Evolutionary conservation across 2,113 vertebrate species (phyloP), one percentile per base, ranked within the genome.

Genomic region (Grallaria varia): DNA sequence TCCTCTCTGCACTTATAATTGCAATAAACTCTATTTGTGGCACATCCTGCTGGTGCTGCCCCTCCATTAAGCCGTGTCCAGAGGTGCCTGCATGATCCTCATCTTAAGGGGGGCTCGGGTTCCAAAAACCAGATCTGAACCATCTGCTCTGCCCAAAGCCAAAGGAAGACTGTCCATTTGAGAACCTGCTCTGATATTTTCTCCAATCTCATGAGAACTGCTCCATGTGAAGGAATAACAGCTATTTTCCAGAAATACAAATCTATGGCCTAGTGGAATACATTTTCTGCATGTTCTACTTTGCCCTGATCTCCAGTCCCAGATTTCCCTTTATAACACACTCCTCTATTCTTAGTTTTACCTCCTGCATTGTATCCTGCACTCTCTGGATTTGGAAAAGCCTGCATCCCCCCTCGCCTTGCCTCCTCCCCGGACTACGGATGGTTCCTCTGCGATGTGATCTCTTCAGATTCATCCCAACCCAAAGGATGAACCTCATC

Each of bases 161-260:
- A 88, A 85, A 45, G 62, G 37, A 62, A 87, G 30, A 16, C 6
- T 77, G 52, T 62, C 20, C 60, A 37, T 91, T 11, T 31, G 67
- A 88, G 75, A 28, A 71, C 23, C 24, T 42, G 42, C 8, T 39
- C 55, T 33, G 35, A 35, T 33, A 77, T 83, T 88, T 86, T 79
- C 59, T 93, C 75, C n/a, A 25, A 2, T 37, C 91, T 56, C 73
- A 9, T 14, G 47, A 90, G 78, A 83, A 62, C 25, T 50, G 39
- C 7, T 24, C 75, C 39, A 55, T 0, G 22, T 55, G 85, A 83
- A 74, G 63, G 17, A 6, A 35, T 39, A 39, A 69, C 40, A 83
- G 52, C 49, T 73, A 31, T 89, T 66, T 93, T 87, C 87, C 90
- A 93, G 94, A 91, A 89, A 81, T 37, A 66, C 79, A 84, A 84